These are phyloP conservation scores for Papio anubis DNA, from an alignment of 2,113 vertebrate genomes.

Conservation along the genomic window DNA sequence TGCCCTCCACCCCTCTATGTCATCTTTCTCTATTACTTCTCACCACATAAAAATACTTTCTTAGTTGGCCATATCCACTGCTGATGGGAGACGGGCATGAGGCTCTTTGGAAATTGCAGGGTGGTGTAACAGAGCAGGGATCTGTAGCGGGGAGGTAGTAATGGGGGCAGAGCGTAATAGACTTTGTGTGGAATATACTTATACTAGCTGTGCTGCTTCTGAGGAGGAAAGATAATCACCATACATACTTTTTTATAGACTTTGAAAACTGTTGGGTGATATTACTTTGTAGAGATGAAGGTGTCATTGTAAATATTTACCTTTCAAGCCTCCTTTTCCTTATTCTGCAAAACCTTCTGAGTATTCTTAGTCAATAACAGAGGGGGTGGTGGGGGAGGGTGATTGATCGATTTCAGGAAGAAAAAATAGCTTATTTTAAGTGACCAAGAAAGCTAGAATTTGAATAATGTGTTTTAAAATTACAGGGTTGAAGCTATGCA, in stretches of 20 bases:
- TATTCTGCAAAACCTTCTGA: not conserved
- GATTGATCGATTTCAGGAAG: not conserved
- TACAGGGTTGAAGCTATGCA: not conserved
- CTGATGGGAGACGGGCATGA: not conserved
- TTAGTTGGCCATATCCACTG: not conserved
- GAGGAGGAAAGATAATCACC: not conserved
- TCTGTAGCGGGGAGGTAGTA: fast-evolving
- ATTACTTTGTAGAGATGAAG: not conserved
- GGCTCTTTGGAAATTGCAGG: not conserved
- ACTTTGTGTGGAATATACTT: not conserved
- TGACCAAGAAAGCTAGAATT: conserved; percentile 27
- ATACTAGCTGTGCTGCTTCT: not conserved
- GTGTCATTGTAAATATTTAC: conserved; percentile 17
- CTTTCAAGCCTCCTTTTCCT: not conserved
- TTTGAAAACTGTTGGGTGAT: not conserved
- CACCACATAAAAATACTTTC: not conserved
- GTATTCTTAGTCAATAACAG: not conserved
- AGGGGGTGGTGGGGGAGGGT: fast-evolving
- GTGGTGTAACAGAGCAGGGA: not conserved
- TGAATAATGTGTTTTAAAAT: conserved; percentile 63
- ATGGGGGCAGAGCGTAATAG: fast-evolving
- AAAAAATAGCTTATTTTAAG: conserved; percentile 39
- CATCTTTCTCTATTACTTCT: not conserved
- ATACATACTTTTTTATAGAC: not conserved
- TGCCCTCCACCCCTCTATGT: not conserved